Percentiles rank a stretch among this genome's conserved stretches.
Conservation (phyloP, 2,888 invertebrate genomes). For the Torymus texanus region DNA sequence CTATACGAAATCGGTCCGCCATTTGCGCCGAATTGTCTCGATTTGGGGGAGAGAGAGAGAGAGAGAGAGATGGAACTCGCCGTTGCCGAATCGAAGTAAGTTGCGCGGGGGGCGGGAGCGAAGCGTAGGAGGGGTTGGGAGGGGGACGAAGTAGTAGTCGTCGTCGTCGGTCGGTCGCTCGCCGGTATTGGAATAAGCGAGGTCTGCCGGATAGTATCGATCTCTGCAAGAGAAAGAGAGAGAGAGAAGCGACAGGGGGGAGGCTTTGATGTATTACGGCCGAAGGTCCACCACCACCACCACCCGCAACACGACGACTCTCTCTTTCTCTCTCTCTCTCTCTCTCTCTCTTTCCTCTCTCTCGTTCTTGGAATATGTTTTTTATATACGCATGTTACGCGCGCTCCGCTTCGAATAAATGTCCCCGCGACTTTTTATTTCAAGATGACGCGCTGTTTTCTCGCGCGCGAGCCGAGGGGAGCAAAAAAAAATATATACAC, state of each 20-base stretch:
- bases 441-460: constrained; percentile 63
- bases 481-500: no score
- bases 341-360: no score
- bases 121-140: constrained; percentile 48
- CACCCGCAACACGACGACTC: constrained; percentile 61
- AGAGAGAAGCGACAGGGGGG: no score
- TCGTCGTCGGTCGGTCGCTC: constrained; percentile 46
- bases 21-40: constrained; percentile 57
- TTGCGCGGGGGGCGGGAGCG: constrained; percentile 20
- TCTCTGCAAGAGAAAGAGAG: constrained; percentile 59
- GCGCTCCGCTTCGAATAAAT: constrained; percentile 64
- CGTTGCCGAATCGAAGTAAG: constrained; percentile 39
- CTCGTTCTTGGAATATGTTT: constrained; percentile 47
- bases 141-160: constrained; percentile 50
- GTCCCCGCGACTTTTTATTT: constrained; percentile 67
- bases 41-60: constrained; percentile 43
- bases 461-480: no score
- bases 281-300: constrained; percentile 67
- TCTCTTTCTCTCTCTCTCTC: no score
- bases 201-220: constrained; percentile 71
- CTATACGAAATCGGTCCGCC: constrained; percentile 53
- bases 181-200: constrained; percentile 70
- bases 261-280: constrained; percentile 72
- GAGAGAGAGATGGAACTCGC: not conserved
- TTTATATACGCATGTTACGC: constrained; percentile 61